Evolutionary conservation across 2,113 vertebrate species (phyloP).

Genomic region (Carassius auratus): DNA sequence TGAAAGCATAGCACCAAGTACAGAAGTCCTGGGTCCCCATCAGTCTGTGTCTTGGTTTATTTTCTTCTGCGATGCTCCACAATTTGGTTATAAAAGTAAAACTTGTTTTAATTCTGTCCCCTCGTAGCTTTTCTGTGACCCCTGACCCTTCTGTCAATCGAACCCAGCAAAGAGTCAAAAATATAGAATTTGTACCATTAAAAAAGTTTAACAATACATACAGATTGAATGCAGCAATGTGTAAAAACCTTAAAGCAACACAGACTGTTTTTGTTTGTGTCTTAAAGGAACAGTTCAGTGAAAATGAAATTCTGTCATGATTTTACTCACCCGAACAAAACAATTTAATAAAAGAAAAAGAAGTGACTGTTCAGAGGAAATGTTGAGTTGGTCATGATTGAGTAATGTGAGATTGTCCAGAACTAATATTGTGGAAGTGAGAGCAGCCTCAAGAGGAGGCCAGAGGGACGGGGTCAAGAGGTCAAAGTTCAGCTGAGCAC

Average conservation of each 20-base stretch:
- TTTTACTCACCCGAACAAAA: not conserved
- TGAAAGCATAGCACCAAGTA: not conserved
- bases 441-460: not conserved
- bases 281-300: not conserved
- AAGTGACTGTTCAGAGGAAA: not conserved
- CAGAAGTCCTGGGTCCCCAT: not conserved
- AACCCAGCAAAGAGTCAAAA: not conserved
- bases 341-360: not conserved
- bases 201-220: not conserved
- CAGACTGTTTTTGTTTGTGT: not conserved
- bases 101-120: too few species aligned
- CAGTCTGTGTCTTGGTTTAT: not conserved
- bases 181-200: not conserved
- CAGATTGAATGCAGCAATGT: not conserved
- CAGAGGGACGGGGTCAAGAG: conserved; percentile 2
- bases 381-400: not conserved
- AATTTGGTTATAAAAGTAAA: not conserved
- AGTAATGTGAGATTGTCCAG: not conserved
- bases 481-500: conserved; percentile 73
- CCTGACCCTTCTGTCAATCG: not conserved
- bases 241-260: not conserved
- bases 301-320: not conserved
- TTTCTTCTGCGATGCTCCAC: not conserved
- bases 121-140: not conserved
- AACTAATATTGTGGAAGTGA: not conserved